Conservation (phyloP, 2,113 vertebrate species). For the Psettodes erumei region DNA sequence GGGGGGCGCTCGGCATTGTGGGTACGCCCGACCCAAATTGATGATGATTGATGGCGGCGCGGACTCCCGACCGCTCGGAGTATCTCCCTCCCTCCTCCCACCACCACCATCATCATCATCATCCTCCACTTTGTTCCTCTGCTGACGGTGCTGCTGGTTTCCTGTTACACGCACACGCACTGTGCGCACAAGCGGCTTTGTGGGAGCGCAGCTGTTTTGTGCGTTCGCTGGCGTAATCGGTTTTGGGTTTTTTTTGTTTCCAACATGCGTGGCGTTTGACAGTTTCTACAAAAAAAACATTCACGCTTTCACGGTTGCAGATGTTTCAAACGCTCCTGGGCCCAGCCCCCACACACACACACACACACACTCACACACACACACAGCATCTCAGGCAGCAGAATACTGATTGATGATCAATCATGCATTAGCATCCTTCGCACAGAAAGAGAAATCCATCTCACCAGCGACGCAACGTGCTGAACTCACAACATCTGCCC, state of each 20-base stretch:
- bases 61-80: background rate
- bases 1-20: slow-evolving; percentile 32
- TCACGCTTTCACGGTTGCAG: slow-evolving; percentile 27
- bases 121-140: background rate
- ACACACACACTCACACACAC: background rate
- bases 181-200: too few species aligned
- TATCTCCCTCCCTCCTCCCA: background rate
- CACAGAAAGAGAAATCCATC: slow-evolving; percentile 25
- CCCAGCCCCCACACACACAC: too few species aligned
- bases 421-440: slow-evolving; percentile 49
- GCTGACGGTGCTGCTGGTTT: background rate
- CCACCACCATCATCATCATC: background rate
- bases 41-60: slow-evolving; percentile 64
- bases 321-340: slow-evolving; percentile 32
- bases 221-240: too few species aligned
- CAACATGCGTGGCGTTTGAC: background rate
- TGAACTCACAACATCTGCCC: slow-evolving; percentile 26
- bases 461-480: slow-evolving; percentile 6
- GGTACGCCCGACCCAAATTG: slow-evolving; percentile 46
- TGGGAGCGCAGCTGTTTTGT: background rate
- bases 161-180: too few species aligned
- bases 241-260: too few species aligned
- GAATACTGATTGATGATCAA: slow-evolving; percentile 58
- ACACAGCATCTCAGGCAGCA: slow-evolving; percentile 39
- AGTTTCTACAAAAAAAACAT: too few species aligned